These are phyloP conservation scores for Jordanella pulchra DNA, from an alignment of 2,797 vertebrate species.

Conservation along the genomic window DNA sequence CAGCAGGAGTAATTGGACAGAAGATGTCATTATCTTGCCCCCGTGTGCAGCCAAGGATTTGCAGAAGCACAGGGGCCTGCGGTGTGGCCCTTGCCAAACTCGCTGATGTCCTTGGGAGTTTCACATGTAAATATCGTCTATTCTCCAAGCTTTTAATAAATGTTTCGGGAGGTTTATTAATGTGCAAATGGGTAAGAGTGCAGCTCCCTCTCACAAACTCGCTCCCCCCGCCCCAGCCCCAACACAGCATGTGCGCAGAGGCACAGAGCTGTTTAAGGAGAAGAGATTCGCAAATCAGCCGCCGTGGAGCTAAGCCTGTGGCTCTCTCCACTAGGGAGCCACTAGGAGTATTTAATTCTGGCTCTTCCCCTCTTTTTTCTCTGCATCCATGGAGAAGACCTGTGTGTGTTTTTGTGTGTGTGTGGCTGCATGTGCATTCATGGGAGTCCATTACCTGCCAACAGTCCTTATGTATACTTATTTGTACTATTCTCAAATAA, in stretches of 20 bases:
- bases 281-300: slow-evolving; percentile 82
- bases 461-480: slow-evolving; percentile 87
- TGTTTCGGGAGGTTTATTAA: slow-evolving; percentile 82
- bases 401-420: slow-evolving; percentile 45
- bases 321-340: slow-evolving; percentile 82
- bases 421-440: slow-evolving; percentile 52
- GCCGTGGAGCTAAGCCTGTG: slow-evolving; percentile 80
- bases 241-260: slow-evolving; percentile 75
- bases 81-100: slow-evolving; percentile 64
- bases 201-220: slow-evolving; percentile 25
- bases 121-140: slow-evolving; percentile 77
- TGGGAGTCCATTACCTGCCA: slow-evolving; percentile 77
- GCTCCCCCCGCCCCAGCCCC: slow-evolving; percentile 45
- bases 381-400: slow-evolving; percentile 44
- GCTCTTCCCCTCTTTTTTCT: slow-evolving; percentile 27
- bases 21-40: slow-evolving; percentile 74
- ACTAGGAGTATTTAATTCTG: slow-evolving; percentile 90
- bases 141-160: slow-evolving; percentile 80
- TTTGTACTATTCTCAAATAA: slow-evolving; percentile 88
- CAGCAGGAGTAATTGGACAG: slow-evolving; percentile 74
- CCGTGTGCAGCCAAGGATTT: slow-evolving; percentile 65
- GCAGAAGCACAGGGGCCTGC: slow-evolving; percentile 56
- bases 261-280: slow-evolving; percentile 84
- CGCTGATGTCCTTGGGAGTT: slow-evolving; percentile 68
- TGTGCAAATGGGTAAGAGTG: slow-evolving; percentile 79